Evolutionary conservation across 1,140 invertebrate species (phyloP), one percentile per base, ranked within the genome.

Genomic region (Mactra quadrangularis): DNA sequence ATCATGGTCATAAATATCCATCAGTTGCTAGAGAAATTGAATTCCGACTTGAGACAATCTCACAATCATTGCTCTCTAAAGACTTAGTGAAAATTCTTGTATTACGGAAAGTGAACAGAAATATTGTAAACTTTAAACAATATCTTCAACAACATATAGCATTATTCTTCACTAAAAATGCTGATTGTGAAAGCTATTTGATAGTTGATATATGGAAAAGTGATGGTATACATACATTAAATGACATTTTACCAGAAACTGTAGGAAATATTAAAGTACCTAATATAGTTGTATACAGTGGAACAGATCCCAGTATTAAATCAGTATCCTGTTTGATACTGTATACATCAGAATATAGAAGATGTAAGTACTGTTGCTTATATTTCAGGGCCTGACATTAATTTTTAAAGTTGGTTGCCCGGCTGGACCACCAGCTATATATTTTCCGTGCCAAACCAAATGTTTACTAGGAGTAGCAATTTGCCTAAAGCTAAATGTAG

Each of bases 1-100:
- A 60, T 22, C 55, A 64, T 41, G 55, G 22, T 33, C 25, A 17
- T n/a, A 76, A 76, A 45, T 22, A 50, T 29, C 45, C 38, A 9
- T 50, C 19, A 31, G 74, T 76, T 13, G 74, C 74, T 2, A 55
- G 31, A n/a, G 74, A 76, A 22, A 60, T 76, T 31, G 74, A 76
- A 64, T 76, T 76, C 22, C n/a, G 59, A 35, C 74, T 76, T 19
- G 55, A 76, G 41, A 64, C 74, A 0, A 62, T 60, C n/a, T 64
- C 74, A 17, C 74, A 31, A 25, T 45, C 41, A 25, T 22, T 64
- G 11, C 27, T 45, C 0, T 27, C 38, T n/a, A 60, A 62, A 31
- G 41, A 31, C 41, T 27, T 62, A 22, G 74, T 76, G 2, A 76
- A 76, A 33, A 55, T 76, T 1, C 33, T 76, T 15, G 47, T 76